Evolutionary conservation across 2,888 invertebrate genomes (phyloP), one percentile per base, ranked within the genome.

Genomic region (Heliconius cydno): DNA sequence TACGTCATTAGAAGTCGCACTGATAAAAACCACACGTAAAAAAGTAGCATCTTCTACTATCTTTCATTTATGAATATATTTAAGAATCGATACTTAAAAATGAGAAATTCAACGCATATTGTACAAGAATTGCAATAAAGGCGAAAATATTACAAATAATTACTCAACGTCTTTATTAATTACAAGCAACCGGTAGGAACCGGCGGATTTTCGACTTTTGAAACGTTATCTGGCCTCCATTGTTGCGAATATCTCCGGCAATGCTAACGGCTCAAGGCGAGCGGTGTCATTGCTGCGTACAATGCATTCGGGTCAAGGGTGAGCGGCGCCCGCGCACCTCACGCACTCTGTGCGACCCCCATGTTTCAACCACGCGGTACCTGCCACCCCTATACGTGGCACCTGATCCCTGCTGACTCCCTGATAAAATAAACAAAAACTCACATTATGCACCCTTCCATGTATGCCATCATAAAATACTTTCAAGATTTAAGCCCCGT

Each of bases 211-310:
- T 94, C 91, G 90, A 94, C 93, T 94, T 94, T 94, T 94, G 94
- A 91, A 95, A 95, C 89, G 93, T 93, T 94, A 95, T 95, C 95
- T 94, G 94, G 94, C 94, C 94, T 94, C 94, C 91, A 95, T 95
- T 95, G 95, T 95, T 95, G 95, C 94, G 92, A 94, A 94, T 95
- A 95, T 94, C 94, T 94, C 94, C 93, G 94, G 92, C 94, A 93
- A 92, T 94, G 94, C 92, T 94, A 93, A 91, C 93, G 91, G 91
- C 94, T 94, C 94, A 94, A 94, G 95, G 95, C 94, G 92, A 95
- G 86, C 92, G 92, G 94, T 95, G 94, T 94, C 95, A 94, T 93
- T 94, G 94, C 95, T 94, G 94, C 92, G 93, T 93, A 92, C 93
- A 92, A 92, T 93, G 92, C 92, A 94, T 92, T 91, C 92, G 90